Percentiles rank a stretch among this genome's conserved stretches.
These are phyloP conservation scores for Haliaeetus leucogaster DNA, from an alignment of 2,113 vertebrate genomes.

Conservation along the genomic window DNA sequence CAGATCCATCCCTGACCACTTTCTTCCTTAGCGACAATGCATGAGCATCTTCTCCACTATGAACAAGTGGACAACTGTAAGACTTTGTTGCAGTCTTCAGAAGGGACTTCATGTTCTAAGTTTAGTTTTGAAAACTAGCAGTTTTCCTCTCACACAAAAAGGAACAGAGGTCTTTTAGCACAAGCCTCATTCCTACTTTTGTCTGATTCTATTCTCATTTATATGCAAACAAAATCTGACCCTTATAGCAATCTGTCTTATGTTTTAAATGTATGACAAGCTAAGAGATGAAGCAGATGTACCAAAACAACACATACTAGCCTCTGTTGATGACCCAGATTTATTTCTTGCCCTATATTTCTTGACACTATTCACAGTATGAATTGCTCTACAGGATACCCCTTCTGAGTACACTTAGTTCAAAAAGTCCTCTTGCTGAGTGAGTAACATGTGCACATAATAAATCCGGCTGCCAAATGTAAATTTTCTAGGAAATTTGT, in stretches of 20 bases:
- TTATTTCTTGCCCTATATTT: conserved; percentile 25
- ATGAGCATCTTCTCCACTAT: not conserved
- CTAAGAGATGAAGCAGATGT: not conserved
- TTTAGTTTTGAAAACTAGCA: not conserved
- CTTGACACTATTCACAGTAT: not conserved
- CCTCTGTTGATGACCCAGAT: not conserved
- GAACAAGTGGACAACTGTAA: not conserved
- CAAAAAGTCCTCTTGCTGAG: not conserved
- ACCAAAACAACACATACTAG: not conserved
- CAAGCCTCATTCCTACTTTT: not conserved
- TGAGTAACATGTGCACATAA: not conserved
- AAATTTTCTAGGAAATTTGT: conserved; percentile 42
- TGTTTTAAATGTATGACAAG: not conserved
- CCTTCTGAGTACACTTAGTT: not conserved
- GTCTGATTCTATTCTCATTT: not conserved
- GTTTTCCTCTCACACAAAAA: not conserved
- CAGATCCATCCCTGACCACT: not conserved
- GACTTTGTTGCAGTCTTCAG: not conserved
- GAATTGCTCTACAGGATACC: not conserved
- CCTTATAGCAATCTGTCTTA: not conserved
- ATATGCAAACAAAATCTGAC: not conserved
- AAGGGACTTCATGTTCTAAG: not conserved
- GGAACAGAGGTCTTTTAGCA: not conserved
- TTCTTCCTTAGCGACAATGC: not conserved
- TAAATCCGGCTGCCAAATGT: conserved; percentile 19